Base-by-base conservation (phyloP, 2,888 invertebrate genomes). In the Rhingia campestris region DNA sequence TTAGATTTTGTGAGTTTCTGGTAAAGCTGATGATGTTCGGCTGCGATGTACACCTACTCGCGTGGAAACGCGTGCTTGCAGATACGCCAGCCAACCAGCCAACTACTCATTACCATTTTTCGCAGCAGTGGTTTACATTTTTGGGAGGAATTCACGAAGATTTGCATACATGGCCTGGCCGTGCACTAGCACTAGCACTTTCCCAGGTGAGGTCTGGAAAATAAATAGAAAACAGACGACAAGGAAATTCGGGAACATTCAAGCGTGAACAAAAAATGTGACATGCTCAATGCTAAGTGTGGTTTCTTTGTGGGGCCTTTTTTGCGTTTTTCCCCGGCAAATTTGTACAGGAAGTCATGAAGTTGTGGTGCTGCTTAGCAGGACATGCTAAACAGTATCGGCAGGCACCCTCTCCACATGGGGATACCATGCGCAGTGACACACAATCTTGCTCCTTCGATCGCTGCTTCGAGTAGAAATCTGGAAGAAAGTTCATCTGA, bases 341-440 rank as follows among this genome's bases (percentile, higher is more conserved):
- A 85, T 85, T 85, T 85, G 85, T 85, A 85, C 81, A 76, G 85
- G 85, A 85, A 85, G 85, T 85, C 85, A 85, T 85, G 85, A 81
- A 81, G 51, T 80, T 84, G 79, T 63, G 67, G 51, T 61, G 66
- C 72, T 47, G 51, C 41, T 9, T 69, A 59, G 53, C 47, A 80
- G 81, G 80, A 76, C 75, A 85, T 64, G 75, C 75, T 67, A 59
- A 75, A 85, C 75, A 66, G 69, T 79, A 75, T 84, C 74, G 82
- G 77, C 81, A 72, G 77, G 61, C 73, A 51, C 39, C 22, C 54
- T 32, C n/a, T 6, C 47, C 56, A 37, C 32, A 22, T 22, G 22
- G 22, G 22, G 22, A 22, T 22, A 22, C 22, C 22, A 22, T 10
- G n/a, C 49, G 30, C 64, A 45, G n/a, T 45, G 47, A 53, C 64